A percentile compares a stretch with the other conserved stretches of the same genome.
Conservation (phyloP, 2,888 invertebrate genomes). For the Bombyx huttoni region DNA sequence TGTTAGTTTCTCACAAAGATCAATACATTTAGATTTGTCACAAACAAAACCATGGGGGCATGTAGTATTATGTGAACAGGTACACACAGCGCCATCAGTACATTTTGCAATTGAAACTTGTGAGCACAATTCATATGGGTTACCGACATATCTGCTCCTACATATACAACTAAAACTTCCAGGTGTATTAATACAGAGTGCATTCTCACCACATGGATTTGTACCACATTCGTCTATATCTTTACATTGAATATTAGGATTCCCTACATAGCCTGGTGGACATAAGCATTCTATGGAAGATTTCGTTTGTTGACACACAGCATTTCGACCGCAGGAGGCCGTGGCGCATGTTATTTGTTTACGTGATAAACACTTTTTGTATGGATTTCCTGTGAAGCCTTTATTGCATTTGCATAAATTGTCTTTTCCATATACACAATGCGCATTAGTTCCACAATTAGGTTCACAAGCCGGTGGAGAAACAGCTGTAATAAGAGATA, state of each 20-base stretch:
- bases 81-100: slow-evolving; percentile 77
- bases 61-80: slow-evolving; percentile 78
- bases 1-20: slow-evolving; percentile 80
- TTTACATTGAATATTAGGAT: slow-evolving; percentile 88
- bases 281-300: slow-evolving; percentile 86
- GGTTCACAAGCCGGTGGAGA: slow-evolving; percentile 84
- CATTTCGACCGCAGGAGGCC: slow-evolving; percentile 82
- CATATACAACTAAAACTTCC: slow-evolving; percentile 94
- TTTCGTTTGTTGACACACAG: slow-evolving; percentile 83
- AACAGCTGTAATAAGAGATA: slow-evolving; percentile 73
- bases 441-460: slow-evolving; percentile 85
- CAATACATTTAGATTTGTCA: slow-evolving; percentile 79
- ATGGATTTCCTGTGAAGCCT: slow-evolving; percentile 90
- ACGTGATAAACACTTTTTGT: slow-evolving; percentile 82
- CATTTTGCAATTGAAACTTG: slow-evolving; percentile 79
- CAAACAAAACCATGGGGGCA: slow-evolving; percentile 86
- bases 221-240: slow-evolving; percentile 88
- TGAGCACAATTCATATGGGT: slow-evolving; percentile 88
- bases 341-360: slow-evolving; percentile 80
- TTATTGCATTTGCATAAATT: slow-evolving; percentile 88
- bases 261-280: slow-evolving; percentile 86
- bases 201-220: slow-evolving; percentile 86
- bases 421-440: slow-evolving; percentile 85
- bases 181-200: slow-evolving; percentile 90
- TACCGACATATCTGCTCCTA: slow-evolving; percentile 85